phyloP scores from a whole-genome alignment of 2,797 vertebrate genomes.

The Sebastiscus albofasciatus region DNA sequence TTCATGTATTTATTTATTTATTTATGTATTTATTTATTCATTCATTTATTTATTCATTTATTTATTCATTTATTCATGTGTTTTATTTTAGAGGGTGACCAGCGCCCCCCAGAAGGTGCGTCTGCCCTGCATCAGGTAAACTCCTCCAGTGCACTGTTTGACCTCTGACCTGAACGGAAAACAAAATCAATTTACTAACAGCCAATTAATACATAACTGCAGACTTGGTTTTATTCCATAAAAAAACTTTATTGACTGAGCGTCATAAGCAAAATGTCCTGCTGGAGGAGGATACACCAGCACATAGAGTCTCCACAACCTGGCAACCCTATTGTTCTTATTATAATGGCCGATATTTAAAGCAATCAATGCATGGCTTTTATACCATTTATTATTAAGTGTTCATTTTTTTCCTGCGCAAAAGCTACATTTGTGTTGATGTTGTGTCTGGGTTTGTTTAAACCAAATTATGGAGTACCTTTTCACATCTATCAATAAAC shows the following conservation, averaged over 20 bases:
- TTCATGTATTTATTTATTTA: no score
- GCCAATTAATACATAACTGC: no score
- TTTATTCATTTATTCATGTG: no score
- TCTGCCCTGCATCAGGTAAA: not conserved
- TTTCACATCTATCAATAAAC: no score
- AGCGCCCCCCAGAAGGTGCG: no score
- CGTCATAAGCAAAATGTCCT: not conserved
- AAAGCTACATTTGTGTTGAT: not conserved
- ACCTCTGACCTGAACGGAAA: not conserved
- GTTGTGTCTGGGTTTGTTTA: not conserved
- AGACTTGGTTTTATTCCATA: not conserved
- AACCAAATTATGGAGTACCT: no score
- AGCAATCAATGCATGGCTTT: not conserved
- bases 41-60: no score
- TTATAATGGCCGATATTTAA: not conserved
- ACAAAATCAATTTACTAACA: not conserved
- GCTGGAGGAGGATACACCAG: not conserved
- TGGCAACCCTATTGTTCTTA: not conserved
- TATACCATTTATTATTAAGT: fast-evolving
- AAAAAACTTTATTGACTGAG: not conserved
- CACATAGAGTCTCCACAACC: not conserved
- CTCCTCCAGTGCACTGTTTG: not conserved
- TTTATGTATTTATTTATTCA: no score
- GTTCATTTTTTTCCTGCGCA: not conserved
- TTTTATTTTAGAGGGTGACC: no score